Conservation (phyloP, 2,888 invertebrate species). For the Vannuccia rotundouncinata region DNA sequence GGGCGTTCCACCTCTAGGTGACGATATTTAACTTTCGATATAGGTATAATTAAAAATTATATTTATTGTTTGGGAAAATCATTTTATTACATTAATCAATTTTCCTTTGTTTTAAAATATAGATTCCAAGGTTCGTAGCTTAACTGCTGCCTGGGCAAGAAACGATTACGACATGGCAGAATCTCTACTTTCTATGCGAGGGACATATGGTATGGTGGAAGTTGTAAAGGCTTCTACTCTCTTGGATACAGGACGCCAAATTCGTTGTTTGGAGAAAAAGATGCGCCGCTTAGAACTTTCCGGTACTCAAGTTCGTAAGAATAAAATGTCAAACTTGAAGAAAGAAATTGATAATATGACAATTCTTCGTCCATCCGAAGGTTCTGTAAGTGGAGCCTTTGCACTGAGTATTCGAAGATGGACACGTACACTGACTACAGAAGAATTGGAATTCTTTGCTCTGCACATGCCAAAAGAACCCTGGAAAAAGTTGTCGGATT, state of each 20-base stretch:
- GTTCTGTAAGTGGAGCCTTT: constrained; percentile 52
- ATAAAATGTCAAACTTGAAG: constrained; percentile 47
- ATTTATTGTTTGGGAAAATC: too few species aligned
- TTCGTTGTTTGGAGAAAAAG: constrained; percentile 50
- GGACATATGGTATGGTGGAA: constrained; percentile 49
- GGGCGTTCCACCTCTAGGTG: too few species aligned
- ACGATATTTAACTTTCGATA: too few species aligned
- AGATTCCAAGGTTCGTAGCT: constrained; percentile 49
- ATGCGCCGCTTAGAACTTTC: constrained; percentile 43
- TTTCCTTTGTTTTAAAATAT: background rate
- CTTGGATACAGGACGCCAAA: constrained; percentile 48
- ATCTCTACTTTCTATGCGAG: constrained; percentile 45
- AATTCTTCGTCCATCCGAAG: constrained; percentile 47
- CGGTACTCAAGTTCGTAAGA: constrained; percentile 16
- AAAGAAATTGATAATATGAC: constrained; percentile 48
- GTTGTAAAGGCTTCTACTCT: constrained; percentile 49
- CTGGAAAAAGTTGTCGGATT: constrained; percentile 54
- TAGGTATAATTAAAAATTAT: too few species aligned
- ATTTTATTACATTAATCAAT: too few species aligned
- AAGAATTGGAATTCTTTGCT: constrained; percentile 54
- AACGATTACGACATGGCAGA: constrained; percentile 49
- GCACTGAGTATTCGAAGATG: constrained; percentile 49
- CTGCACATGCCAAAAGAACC: constrained; percentile 52
- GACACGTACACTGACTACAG: constrained; percentile 47
- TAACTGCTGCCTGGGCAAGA: constrained; percentile 52